These are phyloP conservation scores for Drosophila picticornis DNA, from an alignment of 2,888 invertebrate species.

Conservation along the genomic window DNA sequence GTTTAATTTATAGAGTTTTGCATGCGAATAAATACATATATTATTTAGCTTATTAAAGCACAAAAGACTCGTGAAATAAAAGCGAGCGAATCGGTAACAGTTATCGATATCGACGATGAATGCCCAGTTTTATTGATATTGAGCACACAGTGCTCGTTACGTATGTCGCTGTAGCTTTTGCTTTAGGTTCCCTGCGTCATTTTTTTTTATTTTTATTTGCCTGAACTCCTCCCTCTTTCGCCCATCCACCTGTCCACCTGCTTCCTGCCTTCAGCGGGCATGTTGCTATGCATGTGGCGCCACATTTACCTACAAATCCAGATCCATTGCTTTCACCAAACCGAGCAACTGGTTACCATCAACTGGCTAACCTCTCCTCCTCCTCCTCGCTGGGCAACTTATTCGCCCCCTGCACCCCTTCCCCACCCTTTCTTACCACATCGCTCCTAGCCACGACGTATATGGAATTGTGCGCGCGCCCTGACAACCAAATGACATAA, in stretches of 20 bases:
- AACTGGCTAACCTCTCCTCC: slow-evolving; percentile 9
- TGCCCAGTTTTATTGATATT: neutral
- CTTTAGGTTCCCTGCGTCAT: neutral
- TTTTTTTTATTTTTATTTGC: neutral
- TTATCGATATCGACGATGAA: neutral
- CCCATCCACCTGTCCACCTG: neutral
- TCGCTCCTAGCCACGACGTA: slow-evolving; percentile 15
- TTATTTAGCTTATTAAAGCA: neutral
- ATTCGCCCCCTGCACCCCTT: neutral
- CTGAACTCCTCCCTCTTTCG: neutral
- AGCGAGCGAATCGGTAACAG: neutral
- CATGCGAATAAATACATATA: neutral
- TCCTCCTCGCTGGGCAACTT: neutral
- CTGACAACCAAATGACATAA: slow-evolving; percentile 79
- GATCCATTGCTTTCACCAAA: slow-evolving; percentile 37
- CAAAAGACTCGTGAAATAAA: neutral
- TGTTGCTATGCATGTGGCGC: slow-evolving; percentile 42
- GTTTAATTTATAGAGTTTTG: neutral
- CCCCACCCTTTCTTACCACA: neutral
- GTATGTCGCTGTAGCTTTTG: neutral
- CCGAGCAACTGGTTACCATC: slow-evolving; percentile 16
- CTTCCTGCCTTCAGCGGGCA: neutral
- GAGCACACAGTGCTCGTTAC: neutral
- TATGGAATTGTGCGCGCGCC: slow-evolving; percentile 48
- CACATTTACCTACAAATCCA: slow-evolving; percentile 47